A percentile compares a stretch with the other conserved stretches of the same genome.
phyloP scores from a whole-genome alignment of 2,797 vertebrate species.

The Nannoperca australis region DNA sequence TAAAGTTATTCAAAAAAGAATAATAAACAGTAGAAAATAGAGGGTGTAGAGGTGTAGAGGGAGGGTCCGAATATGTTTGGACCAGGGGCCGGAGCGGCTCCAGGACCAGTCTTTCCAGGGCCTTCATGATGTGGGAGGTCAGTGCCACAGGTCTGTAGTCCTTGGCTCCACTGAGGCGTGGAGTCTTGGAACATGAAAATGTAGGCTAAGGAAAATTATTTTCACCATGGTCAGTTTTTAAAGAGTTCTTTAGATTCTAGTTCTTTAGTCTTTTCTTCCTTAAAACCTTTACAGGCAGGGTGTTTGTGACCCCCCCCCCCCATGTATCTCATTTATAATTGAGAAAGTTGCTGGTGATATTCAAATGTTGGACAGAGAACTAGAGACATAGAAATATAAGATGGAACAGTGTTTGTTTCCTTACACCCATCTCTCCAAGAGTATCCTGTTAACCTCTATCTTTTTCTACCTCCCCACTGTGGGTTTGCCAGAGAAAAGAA shows the following conservation, averaged over 20 bases:
- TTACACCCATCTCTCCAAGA: constrained; percentile 3
- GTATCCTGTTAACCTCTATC: constrained; percentile 14
- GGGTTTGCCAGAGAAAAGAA: not conserved
- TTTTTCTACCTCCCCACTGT: constrained; percentile 8
- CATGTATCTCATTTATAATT: not conserved
- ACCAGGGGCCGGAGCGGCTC: too few relatives aligned
- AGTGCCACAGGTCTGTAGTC: too few relatives aligned
- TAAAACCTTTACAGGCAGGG: not conserved
- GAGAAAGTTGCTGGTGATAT: not conserved
- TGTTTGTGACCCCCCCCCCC: not conserved
- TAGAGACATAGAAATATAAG: not conserved
- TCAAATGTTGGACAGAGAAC: constrained; percentile 19
- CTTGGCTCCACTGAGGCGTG: too few relatives aligned
- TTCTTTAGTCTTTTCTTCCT: constrained; percentile 35
- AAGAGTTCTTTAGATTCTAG: not conserved
- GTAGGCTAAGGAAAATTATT: not conserved
- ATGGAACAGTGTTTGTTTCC: constrained; percentile 13
- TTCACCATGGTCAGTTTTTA: constrained; percentile 5
- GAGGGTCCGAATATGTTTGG: too few relatives aligned
- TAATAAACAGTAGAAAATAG: too few relatives aligned
- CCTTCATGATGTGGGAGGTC: too few relatives aligned
- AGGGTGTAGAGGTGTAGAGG: too few relatives aligned
- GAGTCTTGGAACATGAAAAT: too few relatives aligned
- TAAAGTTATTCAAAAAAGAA: too few relatives aligned
- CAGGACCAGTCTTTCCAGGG: too few relatives aligned